Evolutionary conservation across 2,113 vertebrate genomes (phyloP).

Genomic region (Mionectes macconnelli): DNA sequence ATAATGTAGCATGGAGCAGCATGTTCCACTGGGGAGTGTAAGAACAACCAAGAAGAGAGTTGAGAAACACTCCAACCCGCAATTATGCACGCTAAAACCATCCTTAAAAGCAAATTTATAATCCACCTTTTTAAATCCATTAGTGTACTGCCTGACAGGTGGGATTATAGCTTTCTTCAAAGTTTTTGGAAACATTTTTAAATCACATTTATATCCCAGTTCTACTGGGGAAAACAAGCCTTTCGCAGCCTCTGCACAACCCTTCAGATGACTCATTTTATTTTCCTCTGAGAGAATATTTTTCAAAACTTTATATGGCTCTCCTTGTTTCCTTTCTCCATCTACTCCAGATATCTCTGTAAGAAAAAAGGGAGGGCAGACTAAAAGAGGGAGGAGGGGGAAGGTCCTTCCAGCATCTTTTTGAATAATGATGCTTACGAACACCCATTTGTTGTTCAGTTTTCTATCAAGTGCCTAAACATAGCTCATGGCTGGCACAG

Average conservation of each 20-base stretch:
- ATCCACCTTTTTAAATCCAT: constrained; percentile 54
- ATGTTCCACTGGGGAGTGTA: neutral
- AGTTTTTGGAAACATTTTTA: constrained; percentile 53
- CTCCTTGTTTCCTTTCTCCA: neutral
- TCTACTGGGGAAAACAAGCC: constrained; percentile 66
- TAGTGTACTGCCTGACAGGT: constrained; percentile 32
- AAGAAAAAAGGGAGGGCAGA: neutral
- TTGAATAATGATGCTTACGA: neutral
- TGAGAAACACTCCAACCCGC: neutral
- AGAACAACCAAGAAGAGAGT: neutral
- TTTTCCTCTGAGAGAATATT: constrained; percentile 7
- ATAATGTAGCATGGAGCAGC: constrained; percentile 24
- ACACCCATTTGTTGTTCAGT: neutral
- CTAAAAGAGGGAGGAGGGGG: neutral
- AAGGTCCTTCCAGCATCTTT: neutral
- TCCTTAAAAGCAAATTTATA: constrained; percentile 58
- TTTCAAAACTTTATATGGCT: neutral
- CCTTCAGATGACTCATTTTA: neutral
- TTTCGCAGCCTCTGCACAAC: neutral
- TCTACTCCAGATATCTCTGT: neutral
- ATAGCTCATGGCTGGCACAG: neutral
- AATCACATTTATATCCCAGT: constrained; percentile 30
- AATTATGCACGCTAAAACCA: constrained; percentile 33
- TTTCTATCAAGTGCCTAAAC: neutral
- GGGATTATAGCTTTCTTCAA: constrained; percentile 54